phyloP scores from a whole-genome alignment of 2,888 invertebrate species.

The Lithodes maja region DNA sequence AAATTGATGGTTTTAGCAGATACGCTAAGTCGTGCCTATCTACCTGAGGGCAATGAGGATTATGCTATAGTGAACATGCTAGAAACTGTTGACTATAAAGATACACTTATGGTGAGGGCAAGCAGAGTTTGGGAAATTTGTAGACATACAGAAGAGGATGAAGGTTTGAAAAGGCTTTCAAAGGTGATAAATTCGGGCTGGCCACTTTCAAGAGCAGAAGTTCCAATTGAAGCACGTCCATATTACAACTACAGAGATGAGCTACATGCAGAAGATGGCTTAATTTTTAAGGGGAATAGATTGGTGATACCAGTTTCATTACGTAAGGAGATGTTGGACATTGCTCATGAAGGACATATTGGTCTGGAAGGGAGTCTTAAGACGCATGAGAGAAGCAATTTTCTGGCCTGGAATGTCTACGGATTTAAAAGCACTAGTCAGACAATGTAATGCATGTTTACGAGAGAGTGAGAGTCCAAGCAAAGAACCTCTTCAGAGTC shows the following conservation, averaged over 20 bases:
- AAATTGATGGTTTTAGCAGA: slow-evolving; percentile 10
- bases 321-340: slow-evolving; percentile 26
- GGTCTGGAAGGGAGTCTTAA: background rate
- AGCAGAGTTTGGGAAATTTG: background rate
- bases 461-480: background rate
- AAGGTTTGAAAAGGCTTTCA: too few relatives aligned
- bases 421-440: background rate
- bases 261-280: slow-evolving; percentile 18
- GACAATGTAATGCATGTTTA: slow-evolving; percentile 26
- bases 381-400: slow-evolving; percentile 29
- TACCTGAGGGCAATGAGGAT: background rate
- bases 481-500: background rate
- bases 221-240: background rate
- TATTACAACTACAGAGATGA: slow-evolving; percentile 34
- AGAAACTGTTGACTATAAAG: background rate
- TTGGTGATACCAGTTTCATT: slow-evolving; percentile 11
- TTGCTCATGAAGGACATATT: slow-evolving; percentile 30
- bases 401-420: slow-evolving; percentile 24
- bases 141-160: slow-evolving; percentile 19
- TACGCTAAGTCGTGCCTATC: slow-evolving; percentile 27
- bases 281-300: slow-evolving; percentile 24
- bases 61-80: background rate
- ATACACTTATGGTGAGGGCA: slow-evolving; percentile 3
- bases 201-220: background rate
- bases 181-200: slow-evolving; percentile 4